A percentile compares a stretch with the other conserved stretches of the same genome.
These are phyloP conservation scores for Daphoenositta chrysoptera DNA, from an alignment of 2,113 vertebrate species.

Conservation along the genomic window DNA sequence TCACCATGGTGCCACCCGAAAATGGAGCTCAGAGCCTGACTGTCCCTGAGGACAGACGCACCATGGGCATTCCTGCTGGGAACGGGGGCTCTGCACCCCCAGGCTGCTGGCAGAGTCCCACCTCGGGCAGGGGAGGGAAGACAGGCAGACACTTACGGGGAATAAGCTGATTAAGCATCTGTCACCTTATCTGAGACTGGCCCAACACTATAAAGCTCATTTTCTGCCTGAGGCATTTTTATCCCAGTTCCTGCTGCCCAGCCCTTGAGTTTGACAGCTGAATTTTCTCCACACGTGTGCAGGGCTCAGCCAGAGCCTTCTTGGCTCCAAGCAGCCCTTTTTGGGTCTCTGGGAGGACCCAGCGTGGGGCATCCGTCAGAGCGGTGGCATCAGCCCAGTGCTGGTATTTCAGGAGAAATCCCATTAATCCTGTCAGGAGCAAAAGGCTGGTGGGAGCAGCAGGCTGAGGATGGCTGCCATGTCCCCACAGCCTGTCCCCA, in stretches of 20 bases:
- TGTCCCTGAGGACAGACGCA: fast-evolving
- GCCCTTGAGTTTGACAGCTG: not conserved
- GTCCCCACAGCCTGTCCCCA: not conserved
- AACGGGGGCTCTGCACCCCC: not conserved
- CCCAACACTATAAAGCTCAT: slow-evolving; percentile 32
- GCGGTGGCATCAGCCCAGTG: not conserved
- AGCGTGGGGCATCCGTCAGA: fast-evolving
- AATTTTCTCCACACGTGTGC: not conserved
- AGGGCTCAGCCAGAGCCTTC: not conserved
- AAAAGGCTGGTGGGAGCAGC: not conserved
- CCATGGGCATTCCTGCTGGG: fast-evolving
- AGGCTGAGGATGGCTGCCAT: not conserved
- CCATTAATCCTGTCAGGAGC: not conserved
- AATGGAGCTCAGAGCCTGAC: fast-evolving
- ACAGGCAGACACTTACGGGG: not conserved
- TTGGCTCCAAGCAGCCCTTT: not conserved
- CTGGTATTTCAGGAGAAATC: not conserved
- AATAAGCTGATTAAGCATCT: slow-evolving; percentile 53
- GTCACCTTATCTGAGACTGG: not conserved
- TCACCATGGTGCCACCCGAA: fast-evolving
- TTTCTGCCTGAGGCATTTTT: slow-evolving; percentile 30
- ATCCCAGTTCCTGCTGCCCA: not conserved
- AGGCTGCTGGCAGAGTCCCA: not conserved
- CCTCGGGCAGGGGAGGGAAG: not conserved
- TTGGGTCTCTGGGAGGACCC: not conserved